These are phyloP conservation scores for Archips xylosteana DNA, from an alignment of 2,888 invertebrate genomes.

Conservation along the genomic window DNA sequence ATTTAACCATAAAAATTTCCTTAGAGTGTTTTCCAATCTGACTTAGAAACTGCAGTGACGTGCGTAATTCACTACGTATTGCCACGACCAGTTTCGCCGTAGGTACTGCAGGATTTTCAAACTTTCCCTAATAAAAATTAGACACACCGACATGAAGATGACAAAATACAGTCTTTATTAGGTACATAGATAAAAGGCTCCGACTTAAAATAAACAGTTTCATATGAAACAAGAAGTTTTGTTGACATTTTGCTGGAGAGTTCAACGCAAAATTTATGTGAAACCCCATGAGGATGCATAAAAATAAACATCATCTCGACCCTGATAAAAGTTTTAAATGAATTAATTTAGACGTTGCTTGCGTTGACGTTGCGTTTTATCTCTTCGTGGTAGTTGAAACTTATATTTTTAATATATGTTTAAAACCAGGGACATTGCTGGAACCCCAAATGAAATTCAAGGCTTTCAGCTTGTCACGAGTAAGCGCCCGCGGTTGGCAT, in stretches of 20 bases:
- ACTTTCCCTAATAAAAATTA: background rate
- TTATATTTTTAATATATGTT: background rate
- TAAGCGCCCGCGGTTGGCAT: background rate
- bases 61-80: too few species aligned
- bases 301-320: background rate
- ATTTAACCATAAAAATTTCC: too few species aligned
- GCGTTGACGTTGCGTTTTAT: too few species aligned
- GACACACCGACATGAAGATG: background rate
- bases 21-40: too few species aligned
- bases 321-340: too few species aligned
- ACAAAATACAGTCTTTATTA: slow-evolving; percentile 1
- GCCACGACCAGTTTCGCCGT: background rate
- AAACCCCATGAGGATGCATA: background rate
- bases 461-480: slow-evolving; percentile 14
- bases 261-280: too few species aligned
- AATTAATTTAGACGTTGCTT: too few species aligned
- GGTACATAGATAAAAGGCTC: background rate
- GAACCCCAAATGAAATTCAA: slow-evolving; percentile 11
- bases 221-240: background rate
- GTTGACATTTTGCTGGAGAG: background rate
- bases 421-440: background rate
- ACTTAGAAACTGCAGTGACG: too few species aligned
- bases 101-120: background rate
- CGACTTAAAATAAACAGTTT: background rate
- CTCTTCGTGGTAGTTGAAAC: too few species aligned